phyloP scores from a whole-genome alignment of 2,797 vertebrate genomes.

The Leptodactylus fallax region DNA sequence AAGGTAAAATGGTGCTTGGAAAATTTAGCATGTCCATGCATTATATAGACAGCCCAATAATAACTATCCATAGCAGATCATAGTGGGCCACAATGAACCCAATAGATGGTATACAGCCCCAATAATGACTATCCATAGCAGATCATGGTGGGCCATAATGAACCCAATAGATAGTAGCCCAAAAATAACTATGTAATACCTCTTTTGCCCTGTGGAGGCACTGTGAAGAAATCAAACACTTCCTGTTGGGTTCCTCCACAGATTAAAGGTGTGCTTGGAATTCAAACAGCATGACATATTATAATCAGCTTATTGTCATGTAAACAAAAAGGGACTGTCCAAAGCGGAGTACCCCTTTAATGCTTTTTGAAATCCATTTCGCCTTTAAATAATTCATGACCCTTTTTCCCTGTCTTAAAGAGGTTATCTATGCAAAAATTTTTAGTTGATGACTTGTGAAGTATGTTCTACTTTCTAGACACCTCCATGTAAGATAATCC shows the following conservation, averaged over 20 bases:
- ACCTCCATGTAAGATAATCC: not conserved
- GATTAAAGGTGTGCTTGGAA: not conserved
- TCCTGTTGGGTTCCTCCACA: not conserved
- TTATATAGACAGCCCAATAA: not conserved
- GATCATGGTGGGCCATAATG: too few species aligned
- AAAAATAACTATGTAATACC: not conserved
- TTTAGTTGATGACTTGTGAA: not conserved
- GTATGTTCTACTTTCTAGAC: constrained; percentile 27
- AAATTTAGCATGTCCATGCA: not conserved
- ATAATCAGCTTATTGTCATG: not conserved
- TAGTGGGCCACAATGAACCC: too few species aligned
- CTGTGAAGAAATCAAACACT: not conserved
- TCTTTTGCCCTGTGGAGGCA: not conserved
- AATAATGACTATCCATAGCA: not conserved
- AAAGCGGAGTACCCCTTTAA: not conserved
- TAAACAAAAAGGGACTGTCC: not conserved
- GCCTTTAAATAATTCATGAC: not conserved
- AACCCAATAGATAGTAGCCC: too few species aligned
- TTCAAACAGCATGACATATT: not conserved
- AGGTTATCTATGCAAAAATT: not conserved
- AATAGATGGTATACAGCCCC: too few species aligned
- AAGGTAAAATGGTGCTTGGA: too few species aligned
- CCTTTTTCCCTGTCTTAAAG: not conserved
- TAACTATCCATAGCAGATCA: too few species aligned
- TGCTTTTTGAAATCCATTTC: not conserved